Conservation (phyloP, 2,113 vertebrate genomes). For the Colistium nudipinnis region DNA sequence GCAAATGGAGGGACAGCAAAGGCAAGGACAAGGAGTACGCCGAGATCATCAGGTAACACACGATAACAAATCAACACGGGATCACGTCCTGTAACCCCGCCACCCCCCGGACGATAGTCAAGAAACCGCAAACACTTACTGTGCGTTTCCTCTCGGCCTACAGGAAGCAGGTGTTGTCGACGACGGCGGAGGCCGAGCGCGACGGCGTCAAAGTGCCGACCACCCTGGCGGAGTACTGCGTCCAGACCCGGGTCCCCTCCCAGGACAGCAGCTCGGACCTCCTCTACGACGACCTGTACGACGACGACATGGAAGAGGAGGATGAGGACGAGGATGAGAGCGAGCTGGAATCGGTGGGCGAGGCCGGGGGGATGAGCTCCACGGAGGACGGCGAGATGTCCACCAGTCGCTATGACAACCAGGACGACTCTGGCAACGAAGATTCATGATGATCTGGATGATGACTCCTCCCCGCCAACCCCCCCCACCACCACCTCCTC, state of each 20-base stretch:
- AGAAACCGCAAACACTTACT: neutral
- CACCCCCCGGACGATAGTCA: no score
- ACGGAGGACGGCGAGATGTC: conserved; percentile 89
- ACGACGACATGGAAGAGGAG: conserved; percentile 95
- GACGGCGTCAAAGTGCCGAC: conserved; percentile 98
- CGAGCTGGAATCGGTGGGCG: conserved; percentile 90
- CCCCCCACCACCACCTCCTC: conserved; percentile 26
- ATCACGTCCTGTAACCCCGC: no score
- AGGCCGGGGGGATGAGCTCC: conserved; percentile 87
- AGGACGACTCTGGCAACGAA: conserved; percentile 98
- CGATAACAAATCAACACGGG: no score
- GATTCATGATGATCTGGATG: conserved; percentile 89
- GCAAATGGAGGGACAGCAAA: conserved; percentile 99
- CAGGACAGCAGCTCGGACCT: conserved; percentile 99
- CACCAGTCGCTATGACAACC: conserved; percentile 93
- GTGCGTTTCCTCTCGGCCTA: neutral
- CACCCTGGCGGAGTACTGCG: conserved; percentile 97
- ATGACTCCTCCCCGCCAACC: conserved; percentile 43
- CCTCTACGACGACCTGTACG: conserved; percentile 97
- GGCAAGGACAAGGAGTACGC: conserved; percentile 99
- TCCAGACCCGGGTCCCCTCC: conserved; percentile 99
- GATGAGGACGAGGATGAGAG: conserved; percentile 91
- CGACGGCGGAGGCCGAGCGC: conserved; percentile 94
- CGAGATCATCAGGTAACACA: conserved; percentile 92
- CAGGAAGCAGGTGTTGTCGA: conserved; percentile 96